Conservation (phyloP, 1,140 invertebrate genomes). For the Drosophila triauraria region DNA sequence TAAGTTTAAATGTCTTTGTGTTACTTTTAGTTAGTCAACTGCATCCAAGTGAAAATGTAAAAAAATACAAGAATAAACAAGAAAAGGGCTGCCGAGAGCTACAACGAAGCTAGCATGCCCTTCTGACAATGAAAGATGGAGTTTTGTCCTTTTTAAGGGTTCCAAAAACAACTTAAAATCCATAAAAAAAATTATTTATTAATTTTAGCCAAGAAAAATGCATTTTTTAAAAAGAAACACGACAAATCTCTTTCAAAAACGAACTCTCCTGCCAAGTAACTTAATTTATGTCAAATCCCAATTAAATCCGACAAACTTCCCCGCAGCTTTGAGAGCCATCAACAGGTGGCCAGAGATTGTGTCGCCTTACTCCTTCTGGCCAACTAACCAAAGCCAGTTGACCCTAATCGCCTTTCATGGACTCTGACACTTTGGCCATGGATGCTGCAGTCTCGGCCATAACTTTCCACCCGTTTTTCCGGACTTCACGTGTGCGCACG, state of each 20-base stretch:
- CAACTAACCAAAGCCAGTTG: slow-evolving; percentile 63
- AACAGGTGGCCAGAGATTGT: slow-evolving; percentile 60
- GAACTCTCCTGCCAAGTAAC: neutral
- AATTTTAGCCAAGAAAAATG: too few species aligned
- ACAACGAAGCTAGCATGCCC: neutral
- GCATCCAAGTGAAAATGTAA: slow-evolving; percentile 64
- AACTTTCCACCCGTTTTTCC: slow-evolving; percentile 4
- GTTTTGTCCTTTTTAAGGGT: neutral
- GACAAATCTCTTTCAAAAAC: slow-evolving; percentile 2
- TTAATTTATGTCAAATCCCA: slow-evolving; percentile 19
- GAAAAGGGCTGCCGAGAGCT: slow-evolving; percentile 9
- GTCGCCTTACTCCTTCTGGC: slow-evolving; percentile 19
- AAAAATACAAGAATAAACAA: slow-evolving; percentile 51
- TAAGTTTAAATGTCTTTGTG: slow-evolving; percentile 73
- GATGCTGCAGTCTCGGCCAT: slow-evolving; percentile 38
- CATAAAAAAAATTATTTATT: too few species aligned
- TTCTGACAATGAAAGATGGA: neutral
- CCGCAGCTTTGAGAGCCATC: slow-evolving; percentile 13
- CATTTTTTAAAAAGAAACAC: neutral
- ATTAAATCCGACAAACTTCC: slow-evolving; percentile 17
- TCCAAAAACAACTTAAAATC: too few species aligned
- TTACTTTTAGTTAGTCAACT: slow-evolving; percentile 65
- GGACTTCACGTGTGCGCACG: slow-evolving; percentile 55
- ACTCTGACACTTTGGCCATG: slow-evolving; percentile 68
- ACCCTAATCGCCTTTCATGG: slow-evolving; percentile 71